Evolutionary conservation across 2,113 vertebrate species (phyloP), one percentile per base, ranked within the genome.

Genomic region (Takifugu bimaculatus): DNA sequence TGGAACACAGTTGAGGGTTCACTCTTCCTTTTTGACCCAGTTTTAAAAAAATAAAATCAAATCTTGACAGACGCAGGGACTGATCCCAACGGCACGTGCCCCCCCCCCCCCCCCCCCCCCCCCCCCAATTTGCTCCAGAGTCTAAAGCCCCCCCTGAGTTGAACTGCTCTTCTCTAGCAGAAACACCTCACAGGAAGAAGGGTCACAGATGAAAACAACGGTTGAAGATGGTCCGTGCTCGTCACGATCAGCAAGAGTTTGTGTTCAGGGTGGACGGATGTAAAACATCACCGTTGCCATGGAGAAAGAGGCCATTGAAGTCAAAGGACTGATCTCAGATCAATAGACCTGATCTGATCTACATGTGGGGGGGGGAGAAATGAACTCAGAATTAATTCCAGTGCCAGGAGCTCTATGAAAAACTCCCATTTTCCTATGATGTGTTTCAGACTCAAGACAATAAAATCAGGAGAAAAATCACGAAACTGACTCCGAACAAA

Each of bases 21-120:
- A n/a, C 60, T 56, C 52, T 45, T 60, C 57, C 9, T 13, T 15
- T 12, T 26, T 32, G 47, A 26, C 44, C 20, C 47, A 15, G 2
- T 44, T 49, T 49, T 3, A 49, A 56, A 56, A 65, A 72, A 88
- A 83, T 90, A 87, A 87, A 88, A 83, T 75, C 81, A 85, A 81
- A 77, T 74, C 72, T 76, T 70, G 79, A 87, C 83, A 86, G 69
- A 88, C 85, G 85, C 82, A 75, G 82, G 78, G 84, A 88, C 77
- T 69, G 63, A 64, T 74, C 65, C 84, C 69, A 43, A 77, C 81
- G 64, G 65, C 74, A 83, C 73, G 74, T 57, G 65, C 50, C 75
- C 75, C 72, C 1, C 13, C 65, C 60, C 2, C 12, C 50, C 75
- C 75, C 72, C 1, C 13, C 65, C 60, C 2, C 12, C 53, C 70